phyloP scores from a whole-genome alignment of 2,797 vertebrate genomes.

The Sebastes itinus region DNA sequence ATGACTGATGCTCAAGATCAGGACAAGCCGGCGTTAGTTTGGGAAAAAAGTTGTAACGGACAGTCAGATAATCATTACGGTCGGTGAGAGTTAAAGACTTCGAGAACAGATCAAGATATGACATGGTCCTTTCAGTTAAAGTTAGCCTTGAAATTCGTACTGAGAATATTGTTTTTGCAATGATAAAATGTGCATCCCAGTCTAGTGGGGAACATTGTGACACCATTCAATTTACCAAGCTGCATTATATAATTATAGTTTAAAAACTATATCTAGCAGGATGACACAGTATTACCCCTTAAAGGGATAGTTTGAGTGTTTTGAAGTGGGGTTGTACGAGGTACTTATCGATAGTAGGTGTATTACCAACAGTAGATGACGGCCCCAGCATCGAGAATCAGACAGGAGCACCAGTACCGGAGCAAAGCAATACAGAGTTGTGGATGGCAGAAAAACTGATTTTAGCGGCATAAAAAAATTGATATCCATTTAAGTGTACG shows the following conservation, averaged over 20 bases:
- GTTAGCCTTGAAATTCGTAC: not conserved
- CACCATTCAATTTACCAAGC: not conserved
- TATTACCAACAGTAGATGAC: too few species aligned
- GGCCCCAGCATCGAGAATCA: too few species aligned
- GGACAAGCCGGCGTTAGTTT: not conserved
- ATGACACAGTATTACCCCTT: not conserved
- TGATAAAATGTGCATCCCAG: not conserved
- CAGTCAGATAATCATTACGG: not conserved
- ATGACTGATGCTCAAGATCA: not conserved
- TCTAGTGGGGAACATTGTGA: not conserved
- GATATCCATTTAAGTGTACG: too few species aligned
- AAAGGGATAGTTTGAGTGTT: too few species aligned
- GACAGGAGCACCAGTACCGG: too few species aligned
- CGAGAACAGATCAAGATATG: not conserved
- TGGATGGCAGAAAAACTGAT: too few species aligned
- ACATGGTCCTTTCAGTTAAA: not conserved
- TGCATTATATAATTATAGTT: not conserved
- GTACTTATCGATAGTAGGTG: too few species aligned
- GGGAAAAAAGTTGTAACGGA: not conserved
- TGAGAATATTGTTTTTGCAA: slow-evolving; percentile 3
- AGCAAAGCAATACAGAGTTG: too few species aligned
- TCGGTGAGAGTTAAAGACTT: not conserved
- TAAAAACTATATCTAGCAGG: not conserved
- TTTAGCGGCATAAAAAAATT: too few species aligned
- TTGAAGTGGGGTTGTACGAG: too few species aligned